Conservation (phyloP, 2,113 vertebrate genomes). For the Tauraco erythrolophus region DNA sequence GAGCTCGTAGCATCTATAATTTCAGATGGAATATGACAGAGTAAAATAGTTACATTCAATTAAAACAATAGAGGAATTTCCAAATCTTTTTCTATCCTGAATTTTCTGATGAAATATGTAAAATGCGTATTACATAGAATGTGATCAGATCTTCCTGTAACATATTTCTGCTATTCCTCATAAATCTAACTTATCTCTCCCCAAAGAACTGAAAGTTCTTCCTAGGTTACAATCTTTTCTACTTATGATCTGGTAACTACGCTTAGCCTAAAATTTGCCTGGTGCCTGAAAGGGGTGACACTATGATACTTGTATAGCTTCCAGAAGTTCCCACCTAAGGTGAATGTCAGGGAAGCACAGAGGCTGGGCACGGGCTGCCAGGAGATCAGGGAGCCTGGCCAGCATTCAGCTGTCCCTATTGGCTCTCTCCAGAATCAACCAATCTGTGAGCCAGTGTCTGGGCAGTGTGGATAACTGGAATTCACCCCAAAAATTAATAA, state of each 20-base stretch:
- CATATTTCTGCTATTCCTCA: not conserved
- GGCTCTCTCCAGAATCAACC: not conserved
- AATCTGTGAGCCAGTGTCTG: not conserved
- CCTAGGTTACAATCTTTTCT: not conserved
- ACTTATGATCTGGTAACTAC: not conserved
- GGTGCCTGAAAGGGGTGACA: not conserved
- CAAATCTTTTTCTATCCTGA: not conserved
- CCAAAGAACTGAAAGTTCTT: not conserved
- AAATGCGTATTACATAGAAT: not conserved
- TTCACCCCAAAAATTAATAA: not conserved
- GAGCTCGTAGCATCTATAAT: not conserved
- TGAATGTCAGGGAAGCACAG: not conserved
- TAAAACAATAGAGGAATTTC: not conserved
- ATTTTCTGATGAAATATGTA: not conserved
- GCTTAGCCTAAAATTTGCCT: not conserved
- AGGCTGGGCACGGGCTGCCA: accelerated
- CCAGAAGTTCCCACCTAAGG: not conserved
- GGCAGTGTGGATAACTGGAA: not conserved
- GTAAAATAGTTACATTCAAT: not conserved
- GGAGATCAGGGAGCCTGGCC: not conserved
- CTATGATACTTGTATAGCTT: not conserved
- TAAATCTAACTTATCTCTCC: not conserved
- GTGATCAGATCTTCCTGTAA: not conserved
- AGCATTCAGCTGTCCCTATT: not conserved
- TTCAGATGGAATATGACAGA: not conserved